phyloP scores from a whole-genome alignment of 2,113 vertebrate species.

The Pantherophis guttatus region DNA sequence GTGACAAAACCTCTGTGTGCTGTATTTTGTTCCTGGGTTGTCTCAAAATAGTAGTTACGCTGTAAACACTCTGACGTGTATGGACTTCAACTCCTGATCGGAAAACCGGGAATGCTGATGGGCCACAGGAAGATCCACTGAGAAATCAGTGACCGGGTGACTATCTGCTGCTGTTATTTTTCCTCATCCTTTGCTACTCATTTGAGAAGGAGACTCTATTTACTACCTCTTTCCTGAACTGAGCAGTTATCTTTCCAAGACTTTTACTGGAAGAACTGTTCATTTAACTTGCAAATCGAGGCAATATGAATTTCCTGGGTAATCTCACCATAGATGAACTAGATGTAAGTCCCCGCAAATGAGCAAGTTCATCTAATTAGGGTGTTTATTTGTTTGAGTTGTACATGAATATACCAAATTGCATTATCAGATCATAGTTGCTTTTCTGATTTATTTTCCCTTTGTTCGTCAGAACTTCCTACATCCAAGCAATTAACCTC shows the following conservation, averaged over 20 bases:
- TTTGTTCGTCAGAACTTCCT: conserved; percentile 77
- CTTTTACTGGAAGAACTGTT: background rate
- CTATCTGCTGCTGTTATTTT: background rate
- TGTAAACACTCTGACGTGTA: background rate
- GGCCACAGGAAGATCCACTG: background rate
- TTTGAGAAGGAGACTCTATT: background rate
- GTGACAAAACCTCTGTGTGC: no score
- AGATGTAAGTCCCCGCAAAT: background rate
- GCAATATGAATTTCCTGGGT: background rate
- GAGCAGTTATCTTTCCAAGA: rapidly evolving
- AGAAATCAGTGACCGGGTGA: background rate
- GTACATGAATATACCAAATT: conserved; percentile 71
- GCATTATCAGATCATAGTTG: conserved; percentile 72
- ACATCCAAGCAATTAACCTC: conserved; percentile 83
- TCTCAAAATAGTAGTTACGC: no score
- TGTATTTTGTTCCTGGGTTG: no score
- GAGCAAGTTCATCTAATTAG: conserved; percentile 58
- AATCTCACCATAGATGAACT: conserved; percentile 1
- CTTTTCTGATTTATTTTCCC: conserved; percentile 77
- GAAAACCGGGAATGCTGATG: background rate
- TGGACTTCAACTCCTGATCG: background rate
- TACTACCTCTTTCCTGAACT: no score
- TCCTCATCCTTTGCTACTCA: background rate
- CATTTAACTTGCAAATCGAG: conserved; percentile 12
- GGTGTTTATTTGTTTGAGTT: conserved; percentile 75